A percentile compares a stretch with the other conserved stretches of the same genome.
Conservation (phyloP, 2,113 vertebrate genomes). For the Sebastes schlegelii region DNA sequence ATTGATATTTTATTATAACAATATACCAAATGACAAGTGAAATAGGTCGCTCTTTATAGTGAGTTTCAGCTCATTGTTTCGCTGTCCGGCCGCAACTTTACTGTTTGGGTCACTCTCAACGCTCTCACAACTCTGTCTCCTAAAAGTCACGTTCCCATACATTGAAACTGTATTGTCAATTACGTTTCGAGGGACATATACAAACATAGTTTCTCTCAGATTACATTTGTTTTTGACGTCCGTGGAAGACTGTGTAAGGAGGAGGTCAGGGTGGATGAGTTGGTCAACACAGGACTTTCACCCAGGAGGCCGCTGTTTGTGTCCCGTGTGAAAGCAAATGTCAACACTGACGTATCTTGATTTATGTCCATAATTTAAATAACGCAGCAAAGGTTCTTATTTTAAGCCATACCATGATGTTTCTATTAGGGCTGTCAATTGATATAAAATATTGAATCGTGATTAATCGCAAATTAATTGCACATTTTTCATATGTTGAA, state of each 20-base stretch:
- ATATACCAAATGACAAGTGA: background rate
- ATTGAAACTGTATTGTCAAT: background rate
- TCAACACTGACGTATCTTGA: too few relatives aligned
- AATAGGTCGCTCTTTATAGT: background rate
- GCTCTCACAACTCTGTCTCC: background rate
- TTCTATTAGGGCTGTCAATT: background rate
- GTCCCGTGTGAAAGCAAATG: too few relatives aligned
- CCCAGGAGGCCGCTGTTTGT: too few relatives aligned
- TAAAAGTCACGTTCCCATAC: background rate
- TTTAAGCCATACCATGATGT: background rate
- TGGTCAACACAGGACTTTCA: too few relatives aligned
- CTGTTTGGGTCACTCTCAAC: too few relatives aligned
- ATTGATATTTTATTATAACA: background rate
- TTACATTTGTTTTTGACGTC: background rate
- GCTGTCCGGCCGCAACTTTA: background rate
- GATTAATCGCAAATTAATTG: too few relatives aligned
- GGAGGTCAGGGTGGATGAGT: too few relatives aligned
- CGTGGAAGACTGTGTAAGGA: too few relatives aligned
- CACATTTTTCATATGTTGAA: too few relatives aligned
- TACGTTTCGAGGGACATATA: too few relatives aligned
- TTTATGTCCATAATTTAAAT: background rate
- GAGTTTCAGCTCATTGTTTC: background rate
- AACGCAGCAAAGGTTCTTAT: background rate
- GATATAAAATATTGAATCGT: too few relatives aligned
- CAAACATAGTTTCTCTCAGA: background rate